These are phyloP conservation scores for Leuciscus idus DNA, from an alignment of 2,113 vertebrate genomes.

Conservation along the genomic window DNA sequence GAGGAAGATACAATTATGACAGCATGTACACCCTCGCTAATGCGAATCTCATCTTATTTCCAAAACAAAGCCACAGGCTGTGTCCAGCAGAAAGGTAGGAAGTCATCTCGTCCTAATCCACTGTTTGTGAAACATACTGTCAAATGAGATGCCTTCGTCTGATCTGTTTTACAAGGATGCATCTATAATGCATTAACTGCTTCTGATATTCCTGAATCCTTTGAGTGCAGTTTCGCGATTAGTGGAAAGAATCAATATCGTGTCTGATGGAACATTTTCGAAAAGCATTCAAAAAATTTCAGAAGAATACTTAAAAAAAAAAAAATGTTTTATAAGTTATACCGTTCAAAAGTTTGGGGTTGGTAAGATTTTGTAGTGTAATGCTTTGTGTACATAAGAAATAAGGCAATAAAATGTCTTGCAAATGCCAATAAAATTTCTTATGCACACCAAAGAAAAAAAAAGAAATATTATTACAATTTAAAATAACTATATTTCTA, in stretches of 20 bases:
- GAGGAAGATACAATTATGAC: slow-evolving; percentile 12
- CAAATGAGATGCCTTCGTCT: neutral
- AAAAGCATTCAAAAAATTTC: neutral
- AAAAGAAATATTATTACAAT: neutral
- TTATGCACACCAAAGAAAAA: neutral
- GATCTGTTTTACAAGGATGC: neutral
- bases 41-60: slow-evolving; percentile 11
- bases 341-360: neutral
- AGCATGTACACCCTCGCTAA: neutral
- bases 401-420: too few species aligned
- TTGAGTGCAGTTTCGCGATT: neutral
- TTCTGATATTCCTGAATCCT: neutral
- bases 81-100: neutral
- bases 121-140: neutral
- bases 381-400: too few species aligned
- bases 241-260: neutral
- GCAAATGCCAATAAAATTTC: too few species aligned
- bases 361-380: neutral
- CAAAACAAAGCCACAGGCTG: slow-evolving; percentile 6
- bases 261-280: neutral
- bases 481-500: neutral
- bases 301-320: neutral
- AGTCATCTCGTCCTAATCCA: neutral
- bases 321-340: too few species aligned
- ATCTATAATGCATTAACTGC: neutral